Evolutionary conservation across 2,888 invertebrate species (phyloP), one percentile per base, ranked within the genome.

Genomic region (Sphaeridia pumilis): DNA sequence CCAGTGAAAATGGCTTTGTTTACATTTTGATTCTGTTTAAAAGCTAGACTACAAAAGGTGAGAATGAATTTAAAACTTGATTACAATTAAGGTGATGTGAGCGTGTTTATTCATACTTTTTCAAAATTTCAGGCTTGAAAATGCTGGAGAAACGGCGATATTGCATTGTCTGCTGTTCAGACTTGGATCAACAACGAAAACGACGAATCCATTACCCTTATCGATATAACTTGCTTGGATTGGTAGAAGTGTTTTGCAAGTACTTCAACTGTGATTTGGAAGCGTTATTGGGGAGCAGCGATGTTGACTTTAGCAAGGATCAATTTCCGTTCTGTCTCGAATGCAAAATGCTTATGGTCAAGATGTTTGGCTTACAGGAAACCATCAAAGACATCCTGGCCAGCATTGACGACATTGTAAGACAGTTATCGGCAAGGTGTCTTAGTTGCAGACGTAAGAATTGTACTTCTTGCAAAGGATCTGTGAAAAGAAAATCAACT

Each of bases 281-380:
- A 5, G 12, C 38, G 7, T 17, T 38, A 5, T 17, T 38, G 7
- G 38, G 38, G 20, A 38, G 17, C 12, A 38, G 38, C 20, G 38
- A 38, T 12, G 38, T 38, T 5, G 38, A 38, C 17, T 38, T 38
- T 38, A 17, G 38, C 20, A 5, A 20, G 20, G 38, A 38, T 17
- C 38, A 38, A 17, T 38, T 38, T 38, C 38, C 38, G 12, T 38
- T 38, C 17, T 38, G 38, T 38, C 17, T 38, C 5, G 38, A 38
- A 14, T 38, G 38, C 38, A 38, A 38, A 38, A 7, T 38, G 38
- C 5, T 38, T 5, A 38, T 38, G 38, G 38, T 38, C 12, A 7
- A 38, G 5, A 38, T 38, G 38, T 38, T 38, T 17, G 38, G 38
- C 7, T 17, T 38, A 20, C 17, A 38, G 17, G 38, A 38, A 17